Conservation (phyloP, 2,113 vertebrate species). For the Xyliphius kryptos region DNA sequence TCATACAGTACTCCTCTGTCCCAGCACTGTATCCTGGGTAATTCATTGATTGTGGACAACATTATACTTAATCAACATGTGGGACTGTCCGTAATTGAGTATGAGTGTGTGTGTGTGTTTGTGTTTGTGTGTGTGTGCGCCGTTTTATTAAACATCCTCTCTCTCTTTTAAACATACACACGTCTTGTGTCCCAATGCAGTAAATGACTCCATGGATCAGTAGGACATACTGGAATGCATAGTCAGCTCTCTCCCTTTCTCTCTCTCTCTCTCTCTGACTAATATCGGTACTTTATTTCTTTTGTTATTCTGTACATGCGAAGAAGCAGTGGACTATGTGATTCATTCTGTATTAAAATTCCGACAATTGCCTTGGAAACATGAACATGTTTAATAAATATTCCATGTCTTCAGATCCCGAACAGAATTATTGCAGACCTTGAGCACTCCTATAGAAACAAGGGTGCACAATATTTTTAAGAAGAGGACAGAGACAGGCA, state of each 20-base stretch:
- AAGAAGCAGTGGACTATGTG: not conserved
- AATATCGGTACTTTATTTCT: not conserved
- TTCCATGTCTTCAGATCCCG: not conserved
- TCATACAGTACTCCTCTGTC: no score
- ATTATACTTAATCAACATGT: no score
- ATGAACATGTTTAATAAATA: not conserved
- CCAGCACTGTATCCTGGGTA: no score
- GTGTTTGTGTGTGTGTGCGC: no score
- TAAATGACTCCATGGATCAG: no score
- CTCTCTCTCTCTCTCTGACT: not conserved
- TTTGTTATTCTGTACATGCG: not conserved
- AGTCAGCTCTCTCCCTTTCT: slow-evolving; percentile 10
- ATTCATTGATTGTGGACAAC: no score
- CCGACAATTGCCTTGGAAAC: not conserved
- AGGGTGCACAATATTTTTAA: not conserved
- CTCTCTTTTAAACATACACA: no score
- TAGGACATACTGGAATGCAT: no score
- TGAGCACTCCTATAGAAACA: not conserved
- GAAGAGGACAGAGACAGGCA: not conserved
- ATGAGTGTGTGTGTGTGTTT: no score
- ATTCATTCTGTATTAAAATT: not conserved
- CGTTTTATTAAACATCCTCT: no score
- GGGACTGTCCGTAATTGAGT: no score
- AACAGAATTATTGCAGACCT: not conserved
- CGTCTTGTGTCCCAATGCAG: no score